phyloP scores from a whole-genome alignment of 2,888 invertebrate genomes.

The Matsumyia berberina region DNA sequence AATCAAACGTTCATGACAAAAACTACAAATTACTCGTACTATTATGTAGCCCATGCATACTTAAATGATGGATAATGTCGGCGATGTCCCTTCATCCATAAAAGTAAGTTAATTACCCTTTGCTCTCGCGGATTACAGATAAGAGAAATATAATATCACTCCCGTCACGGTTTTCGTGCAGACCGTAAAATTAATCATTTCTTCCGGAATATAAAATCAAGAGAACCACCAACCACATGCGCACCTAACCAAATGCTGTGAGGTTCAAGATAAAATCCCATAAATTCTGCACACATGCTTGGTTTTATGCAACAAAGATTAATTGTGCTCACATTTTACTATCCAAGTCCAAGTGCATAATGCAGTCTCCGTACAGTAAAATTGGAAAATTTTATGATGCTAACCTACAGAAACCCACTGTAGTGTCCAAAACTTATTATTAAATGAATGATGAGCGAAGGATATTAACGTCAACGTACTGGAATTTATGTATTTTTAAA shows the following conservation, averaged over 20 bases:
- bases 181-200: constrained; percentile 27
- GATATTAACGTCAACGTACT: no score
- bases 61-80: background rate
- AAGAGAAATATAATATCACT: constrained; percentile 11
- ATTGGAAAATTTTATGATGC: constrained; percentile 7
- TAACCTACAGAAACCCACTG: background rate
- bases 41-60: background rate
- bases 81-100: constrained; percentile 9
- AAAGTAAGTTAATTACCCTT: constrained; percentile 24
- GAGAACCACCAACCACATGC: constrained; percentile 24
- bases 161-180: constrained; percentile 8
- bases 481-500: no score
- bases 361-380: background rate
- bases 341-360: constrained; percentile 23
- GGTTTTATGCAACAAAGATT: constrained; percentile 37
- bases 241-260: constrained; percentile 15
- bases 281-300: constrained; percentile 24
- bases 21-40: no score
- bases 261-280: constrained; percentile 22
- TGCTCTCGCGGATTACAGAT: background rate
- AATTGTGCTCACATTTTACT: constrained; percentile 32
- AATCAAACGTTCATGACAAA: no score
- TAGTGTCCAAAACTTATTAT: background rate
- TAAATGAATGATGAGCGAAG: no score
- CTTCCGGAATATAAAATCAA: constrained; percentile 10